Evolutionary conservation across 2,888 invertebrate genomes (phyloP), one percentile per base, ranked within the genome.

Genomic region (Chrysolina americana): DNA sequence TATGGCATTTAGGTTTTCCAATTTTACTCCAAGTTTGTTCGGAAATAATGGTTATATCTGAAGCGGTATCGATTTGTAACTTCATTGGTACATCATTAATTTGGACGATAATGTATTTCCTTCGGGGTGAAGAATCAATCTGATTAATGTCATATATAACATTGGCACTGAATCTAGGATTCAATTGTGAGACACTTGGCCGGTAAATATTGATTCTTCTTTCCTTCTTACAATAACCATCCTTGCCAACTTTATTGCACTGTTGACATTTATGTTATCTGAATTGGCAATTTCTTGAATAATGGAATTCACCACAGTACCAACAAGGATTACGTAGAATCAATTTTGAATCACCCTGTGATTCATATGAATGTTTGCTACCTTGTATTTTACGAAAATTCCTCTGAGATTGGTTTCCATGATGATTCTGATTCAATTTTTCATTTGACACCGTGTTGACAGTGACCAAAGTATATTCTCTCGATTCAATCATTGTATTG

Each of bases 11-110:
- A 2, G 44, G 44, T 13, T 44, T 44, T 15, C 10, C 44, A 44
- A n/a, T n/a, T n/a, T n/a, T n/a, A n/a, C n/a, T n/a, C n/a, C n/a
- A 28, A 9, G 28, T 56, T 72, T 66, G 41, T 72, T 66, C 69
- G 0, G 36, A 50, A 13, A 73, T 53, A 41, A 70, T 64, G 19
- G 73, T 44, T 8, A 63, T 73, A 41, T 64, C 69, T 17, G 69
- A 69, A 28, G 69, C 70, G 63, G 69, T 50, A 44, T 73, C 73
- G 6, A 73, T 11, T 62, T 73, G 73, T 44, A 73, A n/a, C n/a
- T 47, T 23, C 10, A 62, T 11, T 48, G 5, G 66, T 23, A 48
- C n/a, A 13, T 8, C 48, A 66, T 66, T 23, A 8, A 47, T 66
- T n/a, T 21, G 4, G 11, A 47, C 8, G 15, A 23, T 15, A 17